Conservation (phyloP, 2,113 vertebrate species). For the Campylomormyrus tamandua region DNA sequence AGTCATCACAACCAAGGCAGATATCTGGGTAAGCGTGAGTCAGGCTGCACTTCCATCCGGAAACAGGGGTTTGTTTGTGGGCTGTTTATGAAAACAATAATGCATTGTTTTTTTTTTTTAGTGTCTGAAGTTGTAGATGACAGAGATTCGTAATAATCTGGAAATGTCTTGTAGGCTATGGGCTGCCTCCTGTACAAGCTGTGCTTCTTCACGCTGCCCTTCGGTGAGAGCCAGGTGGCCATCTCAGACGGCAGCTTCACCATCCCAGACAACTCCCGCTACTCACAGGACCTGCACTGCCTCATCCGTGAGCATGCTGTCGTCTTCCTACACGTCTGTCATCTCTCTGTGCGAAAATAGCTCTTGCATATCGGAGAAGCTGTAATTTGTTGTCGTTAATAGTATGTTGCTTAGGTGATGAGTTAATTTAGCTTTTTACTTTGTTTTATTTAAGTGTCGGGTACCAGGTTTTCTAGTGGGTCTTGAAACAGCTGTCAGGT, state of each 20-base stretch:
- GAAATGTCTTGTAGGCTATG: slow-evolving; percentile 66
- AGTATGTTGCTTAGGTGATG: background rate
- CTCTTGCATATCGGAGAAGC: background rate
- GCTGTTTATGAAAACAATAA: background rate
- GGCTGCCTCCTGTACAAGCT: slow-evolving; percentile 97
- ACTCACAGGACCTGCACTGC: slow-evolving; percentile 96
- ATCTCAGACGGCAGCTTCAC: slow-evolving; percentile 98
- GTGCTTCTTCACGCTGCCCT: slow-evolving; percentile 95
- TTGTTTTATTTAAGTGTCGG: background rate
- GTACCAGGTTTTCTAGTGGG: background rate
- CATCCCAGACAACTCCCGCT: slow-evolving; percentile 93
- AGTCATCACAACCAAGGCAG: slow-evolving; percentile 92
- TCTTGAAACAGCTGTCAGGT: background rate
- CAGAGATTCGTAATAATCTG: background rate
- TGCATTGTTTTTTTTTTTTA: background rate
- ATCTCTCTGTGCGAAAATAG: slow-evolving; percentile 2
- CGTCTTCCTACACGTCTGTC: slow-evolving; percentile 6
- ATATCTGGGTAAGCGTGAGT: slow-evolving; percentile 79
- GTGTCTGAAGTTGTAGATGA: background rate
- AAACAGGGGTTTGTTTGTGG: background rate
- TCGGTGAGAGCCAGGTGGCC: slow-evolving; percentile 98
- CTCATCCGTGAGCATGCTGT: slow-evolving; percentile 79
- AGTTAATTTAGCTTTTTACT: slow-evolving; percentile 1
- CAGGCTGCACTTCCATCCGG: no score
- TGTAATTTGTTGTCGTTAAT: background rate